phyloP scores from a whole-genome alignment of 2,797 vertebrate species.

The Rhinatrema bivittatum region DNA sequence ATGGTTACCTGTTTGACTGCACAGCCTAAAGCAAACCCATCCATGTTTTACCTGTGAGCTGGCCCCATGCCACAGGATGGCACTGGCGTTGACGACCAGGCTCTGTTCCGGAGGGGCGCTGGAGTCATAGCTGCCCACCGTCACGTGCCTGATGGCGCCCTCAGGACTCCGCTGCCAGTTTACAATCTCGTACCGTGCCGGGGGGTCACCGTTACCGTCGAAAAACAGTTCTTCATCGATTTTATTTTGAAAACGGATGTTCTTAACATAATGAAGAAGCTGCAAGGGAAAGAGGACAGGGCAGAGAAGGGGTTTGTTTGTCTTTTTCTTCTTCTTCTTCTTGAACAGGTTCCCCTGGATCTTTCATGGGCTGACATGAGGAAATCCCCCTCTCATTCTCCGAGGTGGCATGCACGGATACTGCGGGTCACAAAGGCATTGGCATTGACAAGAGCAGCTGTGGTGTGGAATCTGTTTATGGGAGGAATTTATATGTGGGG shows the following conservation, averaged over 20 bases:
- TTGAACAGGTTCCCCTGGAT: no score
- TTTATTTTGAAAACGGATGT: not conserved
- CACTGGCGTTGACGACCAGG: not conserved
- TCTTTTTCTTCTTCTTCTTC: no score
- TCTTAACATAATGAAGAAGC: not conserved
- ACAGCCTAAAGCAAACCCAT: not conserved
- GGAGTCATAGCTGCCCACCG: not conserved
- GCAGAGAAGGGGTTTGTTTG: no score
- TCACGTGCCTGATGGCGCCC: not conserved
- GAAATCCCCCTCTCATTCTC: no score
- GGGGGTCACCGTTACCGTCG: not conserved
- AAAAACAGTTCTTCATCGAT: not conserved
- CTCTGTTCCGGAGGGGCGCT: not conserved
- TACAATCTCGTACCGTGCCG: conserved; percentile 1
- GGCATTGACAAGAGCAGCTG: no score
- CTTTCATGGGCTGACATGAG: no score
- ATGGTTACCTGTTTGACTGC: not conserved
- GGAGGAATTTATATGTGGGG: no score
- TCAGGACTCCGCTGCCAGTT: not conserved
- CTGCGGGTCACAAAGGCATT: no score
- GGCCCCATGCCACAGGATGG: conserved; percentile 4
- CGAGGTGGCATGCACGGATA: no score
- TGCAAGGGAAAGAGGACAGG: no score
- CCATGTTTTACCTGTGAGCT: not conserved
- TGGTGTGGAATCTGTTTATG: no score